Conservation (phyloP, 2,888 invertebrate genomes). For the Sclerodermus sp. region DNA sequence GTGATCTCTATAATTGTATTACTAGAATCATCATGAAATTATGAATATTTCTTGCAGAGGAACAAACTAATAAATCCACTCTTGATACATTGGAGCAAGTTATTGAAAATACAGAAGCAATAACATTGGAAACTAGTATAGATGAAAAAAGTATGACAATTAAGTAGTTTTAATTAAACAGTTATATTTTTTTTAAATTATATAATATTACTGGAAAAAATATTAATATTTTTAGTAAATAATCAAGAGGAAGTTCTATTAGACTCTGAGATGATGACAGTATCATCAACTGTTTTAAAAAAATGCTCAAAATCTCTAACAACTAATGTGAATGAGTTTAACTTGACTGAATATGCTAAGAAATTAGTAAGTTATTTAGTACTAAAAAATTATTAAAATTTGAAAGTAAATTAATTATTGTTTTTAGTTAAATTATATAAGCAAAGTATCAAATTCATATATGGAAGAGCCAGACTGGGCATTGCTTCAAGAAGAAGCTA, state of each 20-base stretch:
- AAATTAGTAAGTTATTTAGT: slow-evolving; percentile 41
- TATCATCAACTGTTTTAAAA: slow-evolving; percentile 44
- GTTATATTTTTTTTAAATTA: too few species aligned
- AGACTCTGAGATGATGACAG: slow-evolving; percentile 48
- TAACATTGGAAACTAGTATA: slow-evolving; percentile 33
- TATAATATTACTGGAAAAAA: background rate
- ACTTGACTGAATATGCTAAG: slow-evolving; percentile 35
- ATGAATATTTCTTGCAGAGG: slow-evolving; percentile 31
- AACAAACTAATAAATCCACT: slow-evolving; percentile 25
- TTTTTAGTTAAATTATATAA: slow-evolving; percentile 13
- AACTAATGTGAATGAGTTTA: slow-evolving; percentile 37
- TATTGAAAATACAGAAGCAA: slow-evolving; percentile 38
- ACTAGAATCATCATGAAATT: background rate
- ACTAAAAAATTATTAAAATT: background rate
- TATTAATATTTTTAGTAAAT: slow-evolving; percentile 23
- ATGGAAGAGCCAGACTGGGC: slow-evolving; percentile 37
- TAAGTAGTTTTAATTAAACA: slow-evolving; percentile 1
- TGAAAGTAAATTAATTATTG: background rate
- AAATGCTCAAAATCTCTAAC: slow-evolving; percentile 37
- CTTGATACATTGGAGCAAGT: slow-evolving; percentile 33
- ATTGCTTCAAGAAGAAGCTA: slow-evolving; percentile 31
- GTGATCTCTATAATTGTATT: background rate
- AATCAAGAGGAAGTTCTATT: slow-evolving; percentile 46
- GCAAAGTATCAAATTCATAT: slow-evolving; percentile 5
- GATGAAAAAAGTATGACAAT: slow-evolving; percentile 40